These are phyloP conservation scores for Cyanoramphus novaezelandiae DNA, from an alignment of 2,113 vertebrate genomes.

Conservation along the genomic window DNA sequence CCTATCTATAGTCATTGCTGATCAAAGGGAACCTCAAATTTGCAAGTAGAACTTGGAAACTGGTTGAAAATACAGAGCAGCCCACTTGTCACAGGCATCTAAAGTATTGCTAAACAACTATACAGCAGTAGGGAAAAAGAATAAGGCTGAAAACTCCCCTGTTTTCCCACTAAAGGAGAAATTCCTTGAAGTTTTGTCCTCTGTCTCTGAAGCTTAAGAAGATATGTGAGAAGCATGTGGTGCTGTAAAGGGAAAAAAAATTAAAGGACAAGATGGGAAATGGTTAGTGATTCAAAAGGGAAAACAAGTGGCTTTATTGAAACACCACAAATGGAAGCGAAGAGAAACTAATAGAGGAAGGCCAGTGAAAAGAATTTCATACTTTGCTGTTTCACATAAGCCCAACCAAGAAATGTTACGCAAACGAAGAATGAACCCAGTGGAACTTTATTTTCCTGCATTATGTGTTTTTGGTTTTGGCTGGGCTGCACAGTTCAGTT, in stretches of 20 bases:
- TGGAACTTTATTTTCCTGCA: conserved; percentile 32
- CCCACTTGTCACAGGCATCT: not conserved
- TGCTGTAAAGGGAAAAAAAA: not conserved
- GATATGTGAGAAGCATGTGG: not conserved
- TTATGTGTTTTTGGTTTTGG: not conserved
- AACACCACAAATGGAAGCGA: conserved; percentile 20
- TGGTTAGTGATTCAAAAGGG: not conserved
- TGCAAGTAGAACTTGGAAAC: not conserved
- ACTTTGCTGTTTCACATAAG: not conserved
- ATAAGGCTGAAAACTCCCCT: not conserved
- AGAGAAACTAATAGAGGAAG: conserved; percentile 16
- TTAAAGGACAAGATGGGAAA: conserved; percentile 10
- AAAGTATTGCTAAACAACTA: not conserved
- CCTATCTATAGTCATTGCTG: not conserved
- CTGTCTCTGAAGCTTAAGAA: not conserved
- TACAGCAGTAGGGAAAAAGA: not conserved
- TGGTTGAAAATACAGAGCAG: not conserved
- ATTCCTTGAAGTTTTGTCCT: not conserved
- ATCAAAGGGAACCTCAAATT: not conserved
- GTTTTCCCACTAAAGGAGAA: not conserved
- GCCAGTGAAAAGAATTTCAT: not conserved
- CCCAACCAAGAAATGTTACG: not conserved
- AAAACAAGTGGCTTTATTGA: conserved; percentile 5
- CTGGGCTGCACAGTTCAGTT: not conserved
- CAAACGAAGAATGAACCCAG: not conserved